A percentile compares a stretch with the other conserved stretches of the same genome.
phyloP scores from a whole-genome alignment of 2,113 vertebrate species.

The Gracilinanus agilis region DNA sequence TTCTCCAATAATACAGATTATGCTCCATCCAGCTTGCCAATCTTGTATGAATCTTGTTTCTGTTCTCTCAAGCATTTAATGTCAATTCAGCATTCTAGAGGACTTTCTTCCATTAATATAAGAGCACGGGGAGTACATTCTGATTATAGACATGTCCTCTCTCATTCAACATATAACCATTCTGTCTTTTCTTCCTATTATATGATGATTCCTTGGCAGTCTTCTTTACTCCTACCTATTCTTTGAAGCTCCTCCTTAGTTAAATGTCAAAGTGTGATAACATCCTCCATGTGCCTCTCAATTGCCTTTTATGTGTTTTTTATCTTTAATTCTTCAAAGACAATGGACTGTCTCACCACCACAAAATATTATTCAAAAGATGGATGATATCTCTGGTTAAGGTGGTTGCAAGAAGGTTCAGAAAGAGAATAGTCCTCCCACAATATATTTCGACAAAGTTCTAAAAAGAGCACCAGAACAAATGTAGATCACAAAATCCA shows the following conservation, averaged over 20 bases:
- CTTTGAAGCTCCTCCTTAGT: background rate
- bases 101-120: background rate
- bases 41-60: background rate
- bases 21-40: background rate
- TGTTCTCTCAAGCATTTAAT: background rate
- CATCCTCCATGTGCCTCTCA: background rate
- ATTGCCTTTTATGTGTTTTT: background rate
- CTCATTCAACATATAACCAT: background rate
- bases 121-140: background rate
- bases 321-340: background rate
- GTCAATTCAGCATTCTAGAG: background rate
- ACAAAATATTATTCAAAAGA: background rate
- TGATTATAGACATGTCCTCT: background rate
- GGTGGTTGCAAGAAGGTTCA: background rate
- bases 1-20: background rate
- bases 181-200: background rate
- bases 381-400: background rate
- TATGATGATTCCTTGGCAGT: background rate
- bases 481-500: background rate
- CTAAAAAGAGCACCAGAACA: background rate
- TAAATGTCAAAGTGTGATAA: background rate
- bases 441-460: background rate
- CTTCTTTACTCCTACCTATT: background rate
- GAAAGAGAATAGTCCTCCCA: background rate
- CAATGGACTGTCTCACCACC: background rate